Percentiles rank a stretch among this genome's conserved stretches.
Evolutionary conservation across 2,797 vertebrate species (phyloP).

Genomic region (Pangasius macronema): DNA sequence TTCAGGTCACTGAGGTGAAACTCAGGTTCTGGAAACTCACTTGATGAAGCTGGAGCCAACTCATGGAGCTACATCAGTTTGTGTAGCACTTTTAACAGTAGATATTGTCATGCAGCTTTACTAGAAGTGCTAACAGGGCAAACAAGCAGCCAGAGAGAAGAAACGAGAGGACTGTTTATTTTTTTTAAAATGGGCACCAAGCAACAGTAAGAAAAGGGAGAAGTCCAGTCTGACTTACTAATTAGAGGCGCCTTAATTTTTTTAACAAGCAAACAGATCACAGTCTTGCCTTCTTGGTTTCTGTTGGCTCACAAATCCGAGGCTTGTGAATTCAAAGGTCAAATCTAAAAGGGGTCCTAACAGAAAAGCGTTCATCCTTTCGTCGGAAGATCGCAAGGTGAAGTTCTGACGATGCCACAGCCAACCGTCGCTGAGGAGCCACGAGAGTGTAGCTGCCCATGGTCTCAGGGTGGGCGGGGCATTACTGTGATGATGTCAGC

Average conservation of each 20-base stretch:
- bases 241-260: neutral
- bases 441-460: neutral
- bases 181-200: no score
- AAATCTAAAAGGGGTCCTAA: neutral
- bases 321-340: neutral
- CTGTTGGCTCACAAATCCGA: neutral
- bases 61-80: neutral
- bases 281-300: neutral
- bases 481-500: neutral
- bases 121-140: no score
- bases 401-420: no score
- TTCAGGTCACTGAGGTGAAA: neutral
- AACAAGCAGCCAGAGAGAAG: no score
- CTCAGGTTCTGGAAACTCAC: neutral
- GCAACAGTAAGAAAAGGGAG: neutral
- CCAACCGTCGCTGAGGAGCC: neutral
- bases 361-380: neutral
- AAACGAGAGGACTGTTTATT: no score
- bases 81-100: neutral
- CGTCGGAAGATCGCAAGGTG: neutral
- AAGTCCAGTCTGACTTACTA: neutral
- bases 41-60: neutral
- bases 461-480: neutral
- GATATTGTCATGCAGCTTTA: neutral
- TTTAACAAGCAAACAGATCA: neutral